Percentiles rank a stretch among this genome's conserved stretches.
Evolutionary conservation across 1,140 invertebrate species (phyloP).

Genomic region (Calephelis nemesis): DNA sequence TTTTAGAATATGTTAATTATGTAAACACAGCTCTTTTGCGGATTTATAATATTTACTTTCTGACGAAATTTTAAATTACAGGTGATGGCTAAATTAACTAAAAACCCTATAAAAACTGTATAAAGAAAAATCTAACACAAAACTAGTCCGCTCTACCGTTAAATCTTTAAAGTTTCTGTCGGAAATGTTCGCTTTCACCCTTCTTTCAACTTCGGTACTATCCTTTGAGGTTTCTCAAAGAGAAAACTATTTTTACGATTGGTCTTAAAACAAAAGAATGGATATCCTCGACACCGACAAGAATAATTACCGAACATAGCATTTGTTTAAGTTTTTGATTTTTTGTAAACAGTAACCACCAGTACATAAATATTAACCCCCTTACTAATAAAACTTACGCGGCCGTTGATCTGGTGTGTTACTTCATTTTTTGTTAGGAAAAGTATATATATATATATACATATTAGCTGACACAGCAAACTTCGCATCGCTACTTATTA

Average conservation of each 20-base stretch:
- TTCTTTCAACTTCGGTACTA: slow-evolving; percentile 39
- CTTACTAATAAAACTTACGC: too few species aligned
- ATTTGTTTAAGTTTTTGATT: neutral
- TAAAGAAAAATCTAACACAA: slow-evolving; percentile 45
- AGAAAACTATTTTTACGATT: slow-evolving; percentile 44
- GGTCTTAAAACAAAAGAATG: slow-evolving; percentile 35
- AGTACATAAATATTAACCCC: too few species aligned
- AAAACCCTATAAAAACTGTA: slow-evolving; percentile 41
- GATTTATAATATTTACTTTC: too few species aligned
- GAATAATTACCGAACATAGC: neutral
- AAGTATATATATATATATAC: too few species aligned
- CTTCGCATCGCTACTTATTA: too few species aligned
- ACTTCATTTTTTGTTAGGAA: too few species aligned
- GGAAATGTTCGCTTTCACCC: slow-evolving; percentile 34
- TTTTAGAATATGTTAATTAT: too few species aligned
- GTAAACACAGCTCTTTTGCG: too few species aligned
- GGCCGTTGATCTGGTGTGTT: too few species aligned
- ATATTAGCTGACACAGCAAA: too few species aligned
- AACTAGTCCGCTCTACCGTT: slow-evolving; percentile 29
- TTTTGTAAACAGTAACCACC: too few species aligned
- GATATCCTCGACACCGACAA: neutral
- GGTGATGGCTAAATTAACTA: slow-evolving; percentile 25
- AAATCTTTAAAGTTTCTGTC: slow-evolving; percentile 15
- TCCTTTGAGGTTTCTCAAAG: slow-evolving; percentile 53
- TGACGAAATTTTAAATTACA: too few species aligned